Evolutionary conservation across 64 coral and sea anemone species (phyloP), one percentile per base, ranked within the genome.

Genomic region (Montipora sp.): DNA sequence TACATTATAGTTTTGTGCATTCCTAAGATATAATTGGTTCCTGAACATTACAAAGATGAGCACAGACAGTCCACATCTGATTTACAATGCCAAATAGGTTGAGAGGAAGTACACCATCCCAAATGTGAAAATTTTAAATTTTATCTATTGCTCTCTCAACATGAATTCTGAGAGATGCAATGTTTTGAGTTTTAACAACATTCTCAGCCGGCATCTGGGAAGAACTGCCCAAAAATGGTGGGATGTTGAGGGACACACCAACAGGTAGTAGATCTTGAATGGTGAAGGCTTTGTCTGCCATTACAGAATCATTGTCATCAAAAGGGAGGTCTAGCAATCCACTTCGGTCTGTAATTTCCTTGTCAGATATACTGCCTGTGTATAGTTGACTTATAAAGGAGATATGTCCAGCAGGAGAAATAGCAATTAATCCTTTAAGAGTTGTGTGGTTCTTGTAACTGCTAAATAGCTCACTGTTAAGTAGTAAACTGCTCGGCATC

Each of bases 11-110:
- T 61, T 61, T 61, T 15, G 15, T 61, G 59, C 59, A 77, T 77
- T 77, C 5, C 75, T 77, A 47, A 8, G 79, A 81, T 81, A 22
- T 57, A 81, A 59, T 81, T 4, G 48, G 48, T 8, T 81, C 49
- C 11, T 81, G 79, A 81, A 61, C 79, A 81, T 81, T 81, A 61
- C 79, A 81, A 3, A 81, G 20, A 81, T 23, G 18, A 8, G 79
- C 79, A 81, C 79, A 81, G 7, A 61, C 79, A 81, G 49, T 81
- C 79, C 79, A 81, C 49, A 81, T 58, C 80, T 83, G 75, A 44
- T 77, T 77, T 77, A 77, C 75, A 77, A 77, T 77, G 24, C 53
- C 80, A 83, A 83, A 83, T 58, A 63, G 47, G 19, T 27, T 59
- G 0, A 83, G 80, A 14, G 50, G 80, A 27, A 83, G 13, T 53